Percentiles rank a stretch among this genome's conserved stretches.
Conservation (phyloP, 2,113 vertebrate genomes). For the Periophthalmodon schlosseri region DNA sequence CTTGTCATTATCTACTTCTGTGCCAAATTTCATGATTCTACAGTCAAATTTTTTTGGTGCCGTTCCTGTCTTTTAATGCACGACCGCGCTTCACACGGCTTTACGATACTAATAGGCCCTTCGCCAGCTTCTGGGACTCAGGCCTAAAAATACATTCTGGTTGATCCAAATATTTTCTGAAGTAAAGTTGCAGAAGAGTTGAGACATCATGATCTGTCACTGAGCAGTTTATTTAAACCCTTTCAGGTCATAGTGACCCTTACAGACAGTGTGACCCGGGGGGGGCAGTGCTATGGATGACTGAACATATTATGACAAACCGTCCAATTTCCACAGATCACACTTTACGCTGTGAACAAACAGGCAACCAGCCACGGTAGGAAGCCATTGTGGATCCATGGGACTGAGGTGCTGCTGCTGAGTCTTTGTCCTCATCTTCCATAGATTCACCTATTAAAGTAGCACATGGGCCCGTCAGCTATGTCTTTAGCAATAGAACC, state of each 20-base stretch:
- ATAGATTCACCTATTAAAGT: constrained; percentile 41
- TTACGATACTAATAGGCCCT: too few relatives aligned
- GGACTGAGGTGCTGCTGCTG: constrained; percentile 59
- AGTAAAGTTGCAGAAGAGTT: constrained; percentile 16
- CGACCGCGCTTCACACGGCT: too few relatives aligned
- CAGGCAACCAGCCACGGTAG: constrained; percentile 65
- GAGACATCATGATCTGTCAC: constrained; percentile 26
- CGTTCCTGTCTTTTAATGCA: too few relatives aligned
- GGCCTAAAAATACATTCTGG: background rate
- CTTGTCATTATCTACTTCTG: too few relatives aligned
- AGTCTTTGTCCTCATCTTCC: constrained; percentile 67
- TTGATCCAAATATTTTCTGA: background rate
- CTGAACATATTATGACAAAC: constrained; percentile 61
- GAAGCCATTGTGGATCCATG: constrained; percentile 60
- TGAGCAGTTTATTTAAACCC: constrained; percentile 50
- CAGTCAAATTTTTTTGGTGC: too few relatives aligned
- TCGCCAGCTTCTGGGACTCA: too few relatives aligned
- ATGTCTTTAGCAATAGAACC: constrained; percentile 52
- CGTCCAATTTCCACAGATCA: constrained; percentile 61
- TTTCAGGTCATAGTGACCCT: constrained; percentile 52
- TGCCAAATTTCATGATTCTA: too few relatives aligned
- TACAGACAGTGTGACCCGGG: constrained; percentile 41
- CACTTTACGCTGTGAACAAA: constrained; percentile 52
- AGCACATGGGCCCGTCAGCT: constrained; percentile 63
- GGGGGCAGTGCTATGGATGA: constrained; percentile 60